These are phyloP conservation scores for Diplogasteroides magnus DNA, from an alignment of 1,140 invertebrate species.

Conservation along the genomic window DNA sequence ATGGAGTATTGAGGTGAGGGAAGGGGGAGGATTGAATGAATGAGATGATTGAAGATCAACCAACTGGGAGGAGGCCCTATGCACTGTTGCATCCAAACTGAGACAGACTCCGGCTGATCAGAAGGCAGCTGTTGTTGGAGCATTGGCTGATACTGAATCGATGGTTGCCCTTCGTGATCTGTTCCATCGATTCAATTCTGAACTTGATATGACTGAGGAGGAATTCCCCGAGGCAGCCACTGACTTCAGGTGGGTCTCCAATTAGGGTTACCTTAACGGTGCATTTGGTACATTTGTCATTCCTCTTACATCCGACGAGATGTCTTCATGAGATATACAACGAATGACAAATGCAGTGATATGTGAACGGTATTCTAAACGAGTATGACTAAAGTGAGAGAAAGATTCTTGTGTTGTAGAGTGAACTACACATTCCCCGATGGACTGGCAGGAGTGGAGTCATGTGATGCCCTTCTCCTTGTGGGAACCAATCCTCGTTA, in stretches of 20 bases:
- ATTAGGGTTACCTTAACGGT: neutral
- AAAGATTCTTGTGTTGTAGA: slow-evolving; percentile 18
- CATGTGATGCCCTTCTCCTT: slow-evolving; percentile 83
- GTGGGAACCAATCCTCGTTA: slow-evolving; percentile 94
- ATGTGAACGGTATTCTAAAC: too few relatives aligned
- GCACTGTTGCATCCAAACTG: slow-evolving; percentile 52
- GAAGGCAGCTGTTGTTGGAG: slow-evolving; percentile 80
- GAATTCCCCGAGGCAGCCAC: slow-evolving; percentile 72
- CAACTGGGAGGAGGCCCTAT: slow-evolving; percentile 53
- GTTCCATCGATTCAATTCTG: slow-evolving; percentile 78
- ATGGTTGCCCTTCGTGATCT: slow-evolving; percentile 89
- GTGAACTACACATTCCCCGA: slow-evolving; percentile 61
- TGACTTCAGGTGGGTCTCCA: neutral
- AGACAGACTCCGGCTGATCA: slow-evolving; percentile 58
- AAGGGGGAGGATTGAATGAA: too few relatives aligned
- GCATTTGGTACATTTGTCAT: too few relatives aligned
- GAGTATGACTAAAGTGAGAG: too few relatives aligned
- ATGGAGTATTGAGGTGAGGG: slow-evolving; percentile 54
- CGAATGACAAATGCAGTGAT: too few relatives aligned
- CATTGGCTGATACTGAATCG: slow-evolving; percentile 75
- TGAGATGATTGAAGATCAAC: too few relatives aligned
- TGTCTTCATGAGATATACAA: too few relatives aligned
- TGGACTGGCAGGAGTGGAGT: slow-evolving; percentile 70
- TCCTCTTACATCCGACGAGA: too few relatives aligned
- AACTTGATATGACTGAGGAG: slow-evolving; percentile 81